A percentile compares a stretch with the other conserved stretches of the same genome.
These are phyloP conservation scores for Philopotamus ludificatus DNA, from an alignment of 1,140 invertebrate species.

Conservation along the genomic window DNA sequence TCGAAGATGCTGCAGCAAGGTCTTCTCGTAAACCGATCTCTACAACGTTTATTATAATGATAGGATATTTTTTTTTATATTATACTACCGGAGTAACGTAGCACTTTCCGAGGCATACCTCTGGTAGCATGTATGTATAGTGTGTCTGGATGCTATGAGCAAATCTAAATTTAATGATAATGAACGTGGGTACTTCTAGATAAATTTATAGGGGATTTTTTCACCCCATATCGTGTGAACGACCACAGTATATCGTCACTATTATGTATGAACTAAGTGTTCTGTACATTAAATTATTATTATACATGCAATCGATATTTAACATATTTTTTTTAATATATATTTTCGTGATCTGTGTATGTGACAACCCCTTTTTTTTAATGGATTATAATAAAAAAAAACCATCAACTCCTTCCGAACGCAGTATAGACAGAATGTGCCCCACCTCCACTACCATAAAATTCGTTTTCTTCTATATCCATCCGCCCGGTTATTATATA, in stretches of 20 bases:
- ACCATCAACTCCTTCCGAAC: neutral
- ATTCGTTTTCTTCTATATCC: neutral
- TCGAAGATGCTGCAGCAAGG: conserved; percentile 2
- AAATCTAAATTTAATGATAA: neutral
- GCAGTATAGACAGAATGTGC: neutral
- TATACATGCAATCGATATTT: too few relatives aligned
- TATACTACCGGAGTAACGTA: conserved; percentile 19
- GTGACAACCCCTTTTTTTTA: too few relatives aligned
- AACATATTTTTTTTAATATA: too few relatives aligned
- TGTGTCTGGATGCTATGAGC: neutral
- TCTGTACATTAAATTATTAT: too few relatives aligned
- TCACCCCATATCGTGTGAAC: too few relatives aligned
- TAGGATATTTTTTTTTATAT: conserved; percentile 35
- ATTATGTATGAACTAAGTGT: too few relatives aligned
- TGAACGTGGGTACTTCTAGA: too few relatives aligned
- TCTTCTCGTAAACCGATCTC: conserved; percentile 34
- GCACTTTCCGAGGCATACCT: neutral
- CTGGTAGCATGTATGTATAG: neutral
- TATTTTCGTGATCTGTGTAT: too few relatives aligned
- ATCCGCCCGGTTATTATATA: neutral
- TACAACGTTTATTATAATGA: conserved; percentile 41
- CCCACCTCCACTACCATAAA: neutral
- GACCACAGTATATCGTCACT: too few relatives aligned
- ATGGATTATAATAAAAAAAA: too few relatives aligned
- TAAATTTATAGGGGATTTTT: too few relatives aligned